Base-by-base conservation (phyloP, 2,888 invertebrate species). In the Drosophila quasianomalipes region DNA sequence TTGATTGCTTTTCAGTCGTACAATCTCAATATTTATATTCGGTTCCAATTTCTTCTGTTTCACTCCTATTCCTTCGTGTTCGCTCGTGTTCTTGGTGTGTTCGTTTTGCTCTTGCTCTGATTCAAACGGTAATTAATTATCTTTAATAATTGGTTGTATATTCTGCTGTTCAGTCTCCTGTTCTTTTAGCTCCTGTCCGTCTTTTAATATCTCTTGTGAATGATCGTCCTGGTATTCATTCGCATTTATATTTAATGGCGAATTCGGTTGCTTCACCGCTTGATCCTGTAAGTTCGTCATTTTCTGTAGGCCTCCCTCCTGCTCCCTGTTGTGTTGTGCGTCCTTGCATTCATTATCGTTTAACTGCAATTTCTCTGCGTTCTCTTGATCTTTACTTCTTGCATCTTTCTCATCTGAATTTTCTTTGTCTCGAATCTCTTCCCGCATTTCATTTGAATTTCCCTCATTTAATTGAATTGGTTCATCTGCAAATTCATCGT, bases 401-500 rank as follows among this genome's bases (percentile, higher is more conserved):
- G 31, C 19, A 7, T n/a, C 28, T 19, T 54, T 16, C 10, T 28
- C 26, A 19, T 49, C 7, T 0, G 12, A 6, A 4, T 37, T 22
- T 12, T 61, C 65, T n/a, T n/a, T 44, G 4, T 28, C 44, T 3
- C 37, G 53, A 5, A 35, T 47, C 51, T 26, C 63, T 4, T 51
- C 28, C n/a, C n/a, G 47, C 10, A 53, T 10, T 28, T 73, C 57
- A 22, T 58, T 19, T 2, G 19, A 10, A 0, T 58, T 44, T 1
- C 47, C 37, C 0, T 33, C 55, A 9, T 14, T 57, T 14, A 28
- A 30, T 55, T 44, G 28, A 19, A 51, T 22, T 14, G 57, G n/a
- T 9, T 65, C 52, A 4, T 79, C 79, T 9, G 39, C 16, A 33
- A 64, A 74, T 16, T 67, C 66, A 26, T 68, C 63, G 30, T 55